phyloP scores from a whole-genome alignment of 2,113 vertebrate species.

The Ciconia boyciana region DNA sequence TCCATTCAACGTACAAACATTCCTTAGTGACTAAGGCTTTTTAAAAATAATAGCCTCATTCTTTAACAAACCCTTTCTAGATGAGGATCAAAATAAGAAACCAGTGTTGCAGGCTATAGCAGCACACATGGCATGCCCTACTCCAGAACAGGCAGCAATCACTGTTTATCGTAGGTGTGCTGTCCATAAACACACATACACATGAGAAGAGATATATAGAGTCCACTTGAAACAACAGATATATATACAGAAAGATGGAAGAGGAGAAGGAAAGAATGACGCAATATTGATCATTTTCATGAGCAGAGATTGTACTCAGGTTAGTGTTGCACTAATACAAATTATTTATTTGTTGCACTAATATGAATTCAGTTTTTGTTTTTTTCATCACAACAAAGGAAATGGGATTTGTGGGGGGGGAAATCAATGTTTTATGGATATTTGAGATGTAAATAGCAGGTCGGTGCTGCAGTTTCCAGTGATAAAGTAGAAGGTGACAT shows the following conservation, averaged over 20 bases:
- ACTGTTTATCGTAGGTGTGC: not conserved
- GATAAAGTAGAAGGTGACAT: not conserved
- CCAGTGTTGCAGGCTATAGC: not conserved
- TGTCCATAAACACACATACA: not conserved
- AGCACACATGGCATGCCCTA: not conserved
- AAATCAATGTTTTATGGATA: rapidly evolving
- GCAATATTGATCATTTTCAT: not conserved
- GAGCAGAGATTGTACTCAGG: not conserved
- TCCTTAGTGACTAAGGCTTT: not conserved
- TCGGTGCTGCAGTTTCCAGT: not conserved
- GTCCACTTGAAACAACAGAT: not conserved
- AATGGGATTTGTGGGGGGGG: not conserved
- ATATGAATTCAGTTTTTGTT: not conserved
- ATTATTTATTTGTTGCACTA: not conserved
- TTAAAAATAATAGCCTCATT: not conserved
- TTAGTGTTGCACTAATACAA: not conserved
- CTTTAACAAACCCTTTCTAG: not conserved
- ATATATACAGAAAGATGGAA: not conserved
- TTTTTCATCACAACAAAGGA: not conserved
- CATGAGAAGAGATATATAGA: rapidly evolving
- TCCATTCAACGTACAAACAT: not conserved
- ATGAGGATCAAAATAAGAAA: not conserved
- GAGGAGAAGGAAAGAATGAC: not conserved
- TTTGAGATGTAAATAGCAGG: not conserved
- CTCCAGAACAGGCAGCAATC: not conserved